Conservation (phyloP, 2,888 invertebrate genomes). For the Himalopsyche anomala region DNA sequence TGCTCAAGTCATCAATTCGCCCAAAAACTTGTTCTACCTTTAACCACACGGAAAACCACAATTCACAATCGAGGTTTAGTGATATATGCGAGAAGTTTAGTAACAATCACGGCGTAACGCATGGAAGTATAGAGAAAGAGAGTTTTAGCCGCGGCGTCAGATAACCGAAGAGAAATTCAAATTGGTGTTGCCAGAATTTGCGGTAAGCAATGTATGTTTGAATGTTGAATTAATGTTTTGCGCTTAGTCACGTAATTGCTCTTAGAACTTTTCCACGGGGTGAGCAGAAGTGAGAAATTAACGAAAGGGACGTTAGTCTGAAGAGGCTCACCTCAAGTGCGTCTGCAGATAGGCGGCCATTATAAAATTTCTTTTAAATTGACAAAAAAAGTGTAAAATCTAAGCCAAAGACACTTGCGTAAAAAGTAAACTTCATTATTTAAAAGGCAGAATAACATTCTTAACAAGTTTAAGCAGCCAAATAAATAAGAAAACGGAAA, state of each 20-base stretch:
- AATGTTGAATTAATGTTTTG: constrained; percentile 66
- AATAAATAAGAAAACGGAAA: neutral
- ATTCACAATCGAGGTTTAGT: constrained; percentile 44
- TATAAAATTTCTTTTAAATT: constrained; percentile 28
- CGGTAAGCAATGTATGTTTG: constrained; percentile 62
- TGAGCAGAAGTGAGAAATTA: constrained; percentile 41
- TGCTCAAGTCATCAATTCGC: constrained; percentile 54
- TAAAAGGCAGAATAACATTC: neutral
- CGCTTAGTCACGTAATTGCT: constrained; percentile 77
- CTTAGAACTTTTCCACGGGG: constrained; percentile 69
- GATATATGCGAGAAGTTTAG: constrained; percentile 47
- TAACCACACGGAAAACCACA: constrained; percentile 52
- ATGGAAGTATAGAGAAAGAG: constrained; percentile 34
- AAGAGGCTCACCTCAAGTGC: constrained; percentile 32
- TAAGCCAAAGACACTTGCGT: neutral
- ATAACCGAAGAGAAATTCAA: constrained; percentile 35
- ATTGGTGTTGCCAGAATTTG: constrained; percentile 55
- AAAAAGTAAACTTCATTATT: neutral
- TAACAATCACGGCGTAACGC: constrained; percentile 48
- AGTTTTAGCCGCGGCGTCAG: constrained; percentile 22
- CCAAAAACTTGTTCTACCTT: constrained; percentile 53
- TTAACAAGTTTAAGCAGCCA: neutral
- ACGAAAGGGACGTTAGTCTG: constrained; percentile 52
- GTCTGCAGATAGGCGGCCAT: constrained; percentile 38
- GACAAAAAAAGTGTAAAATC: neutral